Evolutionary conservation across 2,113 vertebrate genomes (phyloP), one percentile per base, ranked within the genome.

Genomic region (Oreochromis spilurus): DNA sequence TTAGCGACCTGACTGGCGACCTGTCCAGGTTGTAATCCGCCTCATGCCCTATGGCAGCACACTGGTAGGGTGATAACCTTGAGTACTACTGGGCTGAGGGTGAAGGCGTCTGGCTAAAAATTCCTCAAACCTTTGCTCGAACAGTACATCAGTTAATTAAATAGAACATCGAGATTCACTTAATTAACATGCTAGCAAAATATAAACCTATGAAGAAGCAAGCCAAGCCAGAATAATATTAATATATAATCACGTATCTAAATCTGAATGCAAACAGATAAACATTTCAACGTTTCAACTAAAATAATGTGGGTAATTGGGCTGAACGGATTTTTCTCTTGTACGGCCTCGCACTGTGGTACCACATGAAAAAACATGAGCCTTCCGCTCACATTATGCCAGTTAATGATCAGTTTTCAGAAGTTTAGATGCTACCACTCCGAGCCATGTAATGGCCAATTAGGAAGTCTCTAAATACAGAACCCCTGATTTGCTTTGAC

Each of bases 391-490:
- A 54, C 21, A 54, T 55, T 9, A 53, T 79, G 7, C 21, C 43
- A 5, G 48, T 67, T 75, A 19, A 75, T 75, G 29, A 85, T 55
- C 52, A 31, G 17, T 43, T 78, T 58, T 21, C 24, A 83, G 17
- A 77, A 58, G 24, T 84, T 58, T 55, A 26, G 17, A 60, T 24
- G 36, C 21, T 11, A 14, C 60, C 10, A 78, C 21, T 36, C 40
- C 7, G 24, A 77, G 45, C 26, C 72, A 77, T 77, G 72, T 52
- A 77, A 50, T 58, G 53, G 52, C 57, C 57, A 84, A 50, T 84
- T 86, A 86, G 13, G 26, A 60, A 17, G 14, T 13, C 45, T 38
- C 29, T 36, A 24, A 70, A 40, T 34, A 31, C 19, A 43, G 19
- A 86, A 50, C 16, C 34, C 16, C 13, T 40, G 14, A 45, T 52